Evolutionary conservation across 2,797 vertebrate species (phyloP).

Genomic region (Melanotaenia parkinsoni): DNA sequence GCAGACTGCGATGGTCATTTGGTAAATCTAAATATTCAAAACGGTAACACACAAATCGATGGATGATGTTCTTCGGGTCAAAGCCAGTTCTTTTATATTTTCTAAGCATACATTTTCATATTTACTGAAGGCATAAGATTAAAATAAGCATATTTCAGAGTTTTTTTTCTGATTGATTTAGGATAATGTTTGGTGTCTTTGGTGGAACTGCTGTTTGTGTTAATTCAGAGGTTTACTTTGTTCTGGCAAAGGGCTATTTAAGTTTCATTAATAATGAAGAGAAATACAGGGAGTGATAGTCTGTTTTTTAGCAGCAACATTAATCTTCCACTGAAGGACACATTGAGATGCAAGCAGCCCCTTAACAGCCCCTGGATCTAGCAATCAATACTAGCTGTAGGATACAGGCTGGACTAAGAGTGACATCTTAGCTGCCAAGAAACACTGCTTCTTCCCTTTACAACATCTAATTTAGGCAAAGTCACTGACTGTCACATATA

Average conservation of each 20-base stretch:
- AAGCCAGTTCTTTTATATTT: not conserved
- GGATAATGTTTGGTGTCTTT: too few species aligned
- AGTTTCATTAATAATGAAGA: constrained; percentile 62
- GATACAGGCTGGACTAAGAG: constrained; percentile 29
- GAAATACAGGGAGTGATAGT: constrained; percentile 24
- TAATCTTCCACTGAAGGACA: constrained; percentile 63
- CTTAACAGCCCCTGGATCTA: constrained; percentile 62
- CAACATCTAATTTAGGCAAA: constrained; percentile 54
- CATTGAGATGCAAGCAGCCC: constrained; percentile 66
- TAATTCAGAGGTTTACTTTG: constrained; percentile 25
- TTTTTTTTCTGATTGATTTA: not conserved
- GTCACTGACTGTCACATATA: constrained; percentile 46
- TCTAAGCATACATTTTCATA: not conserved
- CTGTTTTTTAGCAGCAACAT: constrained; percentile 52
- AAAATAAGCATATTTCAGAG: too few species aligned
- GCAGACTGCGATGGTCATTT: too few species aligned
- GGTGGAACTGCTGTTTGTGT: not conserved
- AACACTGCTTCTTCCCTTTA: constrained; percentile 39
- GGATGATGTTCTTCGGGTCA: too few species aligned
- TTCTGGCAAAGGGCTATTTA: constrained; percentile 31
- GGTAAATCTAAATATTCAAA: too few species aligned
- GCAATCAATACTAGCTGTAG: constrained; percentile 70
- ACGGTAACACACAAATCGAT: too few species aligned
- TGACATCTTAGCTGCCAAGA: constrained; percentile 58
- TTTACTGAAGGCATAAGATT: not conserved